These are phyloP conservation scores for Xyrauchen texanus DNA, from an alignment of 2,113 vertebrate genomes.

Conservation along the genomic window DNA sequence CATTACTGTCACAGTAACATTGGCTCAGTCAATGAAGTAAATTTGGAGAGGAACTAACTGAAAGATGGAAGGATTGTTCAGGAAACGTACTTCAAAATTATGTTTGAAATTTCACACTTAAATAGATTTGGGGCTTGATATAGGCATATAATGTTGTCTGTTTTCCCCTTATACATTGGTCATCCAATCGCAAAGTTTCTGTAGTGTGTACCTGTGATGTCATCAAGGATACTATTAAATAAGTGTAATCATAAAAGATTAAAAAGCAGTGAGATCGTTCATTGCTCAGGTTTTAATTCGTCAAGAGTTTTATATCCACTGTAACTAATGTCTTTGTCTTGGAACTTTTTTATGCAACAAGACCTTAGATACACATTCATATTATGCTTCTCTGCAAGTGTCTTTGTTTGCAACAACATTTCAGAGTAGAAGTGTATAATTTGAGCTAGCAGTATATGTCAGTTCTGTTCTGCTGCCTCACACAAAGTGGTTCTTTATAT, in stretches of 20 bases:
- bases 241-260: not conserved
- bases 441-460: constrained; percentile 1
- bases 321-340: not conserved
- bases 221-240: not conserved
- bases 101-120: too few relatives aligned
- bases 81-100: too few relatives aligned
- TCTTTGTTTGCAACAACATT: constrained; percentile 12
- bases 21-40: too few relatives aligned
- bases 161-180: not conserved
- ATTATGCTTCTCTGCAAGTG: constrained; percentile 15
- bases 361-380: constrained; percentile 27
- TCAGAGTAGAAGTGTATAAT: constrained; percentile 20
- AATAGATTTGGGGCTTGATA: too few relatives aligned
- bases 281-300: not conserved
- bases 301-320: not conserved
- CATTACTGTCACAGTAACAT: too few relatives aligned
- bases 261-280: not conserved
- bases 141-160: not conserved
- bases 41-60: too few relatives aligned
- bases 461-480: not conserved
- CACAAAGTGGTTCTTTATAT: constrained; percentile 5
- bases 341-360: not conserved
- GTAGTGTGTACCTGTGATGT: not conserved
- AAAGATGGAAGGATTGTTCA: too few relatives aligned
- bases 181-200: not conserved